Conservation (phyloP, 2,888 invertebrate genomes). For the Ethmia dodecea region DNA sequence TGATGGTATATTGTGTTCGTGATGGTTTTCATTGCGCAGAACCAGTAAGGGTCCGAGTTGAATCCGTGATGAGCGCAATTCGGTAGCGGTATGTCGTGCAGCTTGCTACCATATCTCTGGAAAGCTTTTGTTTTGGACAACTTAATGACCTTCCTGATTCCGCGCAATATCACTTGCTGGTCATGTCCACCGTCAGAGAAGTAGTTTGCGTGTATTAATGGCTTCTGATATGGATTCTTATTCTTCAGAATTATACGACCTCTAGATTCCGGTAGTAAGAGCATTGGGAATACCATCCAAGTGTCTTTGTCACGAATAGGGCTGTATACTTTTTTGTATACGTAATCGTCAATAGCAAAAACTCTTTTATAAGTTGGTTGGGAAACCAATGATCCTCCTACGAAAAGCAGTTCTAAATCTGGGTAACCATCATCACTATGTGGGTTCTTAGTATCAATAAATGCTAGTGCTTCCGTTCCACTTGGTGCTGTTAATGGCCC, state of each 20-base stretch:
- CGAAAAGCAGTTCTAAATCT: slow-evolving; percentile 77
- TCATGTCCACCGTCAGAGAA: slow-evolving; percentile 78
- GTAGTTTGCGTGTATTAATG: slow-evolving; percentile 82
- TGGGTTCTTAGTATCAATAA: slow-evolving; percentile 69
- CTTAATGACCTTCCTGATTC: slow-evolving; percentile 56
- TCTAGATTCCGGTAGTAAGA: slow-evolving; percentile 80
- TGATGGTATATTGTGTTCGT: slow-evolving; percentile 76
- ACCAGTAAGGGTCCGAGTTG: slow-evolving; percentile 82
- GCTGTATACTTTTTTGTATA: slow-evolving; percentile 55
- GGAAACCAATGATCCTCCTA: slow-evolving; percentile 66
- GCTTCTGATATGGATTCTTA: slow-evolving; percentile 81
- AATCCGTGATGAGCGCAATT: slow-evolving; percentile 73
- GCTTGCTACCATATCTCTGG: slow-evolving; percentile 64
- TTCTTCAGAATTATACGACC: slow-evolving; percentile 79
- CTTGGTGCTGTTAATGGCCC: slow-evolving; percentile 59
- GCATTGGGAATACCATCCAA: slow-evolving; percentile 77
- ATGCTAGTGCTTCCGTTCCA: slow-evolving; percentile 68
- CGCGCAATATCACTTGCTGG: slow-evolving; percentile 60
- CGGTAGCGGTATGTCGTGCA: slow-evolving; percentile 73
- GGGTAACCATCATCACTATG: slow-evolving; percentile 68
- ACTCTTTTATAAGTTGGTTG: slow-evolving; percentile 48
- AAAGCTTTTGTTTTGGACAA: slow-evolving; percentile 72
- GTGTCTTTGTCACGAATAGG: slow-evolving; percentile 62
- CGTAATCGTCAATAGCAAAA: slow-evolving; percentile 51
- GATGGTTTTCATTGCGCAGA: slow-evolving; percentile 77